A percentile compares a stretch with the other conserved stretches of the same genome.
Conservation (phyloP, 2,797 vertebrate genomes). For the Schizopygopsis malacanthus region DNA sequence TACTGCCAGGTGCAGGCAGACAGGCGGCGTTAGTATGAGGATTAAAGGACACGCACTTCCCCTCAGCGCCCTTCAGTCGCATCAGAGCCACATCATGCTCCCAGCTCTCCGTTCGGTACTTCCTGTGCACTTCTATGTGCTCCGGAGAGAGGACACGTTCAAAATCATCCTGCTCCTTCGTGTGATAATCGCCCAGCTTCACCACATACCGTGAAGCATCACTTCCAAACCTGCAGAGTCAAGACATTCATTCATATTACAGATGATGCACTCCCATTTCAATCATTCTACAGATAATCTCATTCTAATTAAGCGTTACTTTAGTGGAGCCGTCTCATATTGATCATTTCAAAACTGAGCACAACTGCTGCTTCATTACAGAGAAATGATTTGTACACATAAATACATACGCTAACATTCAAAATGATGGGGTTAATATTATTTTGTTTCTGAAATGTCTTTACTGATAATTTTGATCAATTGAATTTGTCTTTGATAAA, state of each 20-base stretch:
- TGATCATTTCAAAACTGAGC: background rate
- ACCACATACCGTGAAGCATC: constrained; percentile 82
- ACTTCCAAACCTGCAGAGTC: constrained; percentile 79
- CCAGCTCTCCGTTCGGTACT: constrained; percentile 86
- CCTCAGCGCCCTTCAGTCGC: constrained; percentile 82
- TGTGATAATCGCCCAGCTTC: constrained; percentile 83
- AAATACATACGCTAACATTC: background rate
- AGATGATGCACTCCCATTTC: background rate
- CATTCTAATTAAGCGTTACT: background rate
- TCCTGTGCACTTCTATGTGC: constrained; percentile 84
- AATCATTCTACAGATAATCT: background rate
- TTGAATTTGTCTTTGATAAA: background rate
- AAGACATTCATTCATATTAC: background rate
- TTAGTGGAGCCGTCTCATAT: background rate
- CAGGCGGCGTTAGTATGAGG: constrained; percentile 84
- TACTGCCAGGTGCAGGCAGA: constrained; percentile 76
- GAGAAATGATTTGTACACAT: background rate
- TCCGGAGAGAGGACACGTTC: constrained; percentile 81
- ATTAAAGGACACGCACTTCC: constrained; percentile 86
- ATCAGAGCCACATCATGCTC: constrained; percentile 90
- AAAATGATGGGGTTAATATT: background rate
- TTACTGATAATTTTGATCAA: background rate
- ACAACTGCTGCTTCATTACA: background rate
- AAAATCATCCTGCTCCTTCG: constrained; percentile 78
- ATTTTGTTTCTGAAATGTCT: background rate